Evolutionary conservation across 2,113 vertebrate species (phyloP).

Genomic region (Microtus ochrogaster): DNA sequence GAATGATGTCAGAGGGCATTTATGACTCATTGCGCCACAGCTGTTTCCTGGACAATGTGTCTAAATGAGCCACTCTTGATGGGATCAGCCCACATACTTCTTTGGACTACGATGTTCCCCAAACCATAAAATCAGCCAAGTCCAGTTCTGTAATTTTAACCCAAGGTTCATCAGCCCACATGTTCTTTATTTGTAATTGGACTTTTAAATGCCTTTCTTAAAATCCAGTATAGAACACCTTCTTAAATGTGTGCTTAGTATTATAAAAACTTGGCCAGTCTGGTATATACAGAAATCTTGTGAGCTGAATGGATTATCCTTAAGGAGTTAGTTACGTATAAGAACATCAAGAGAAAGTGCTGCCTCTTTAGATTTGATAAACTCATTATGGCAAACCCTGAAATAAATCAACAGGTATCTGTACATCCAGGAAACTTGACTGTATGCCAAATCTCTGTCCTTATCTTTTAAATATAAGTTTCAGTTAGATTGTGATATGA

Average conservation of each 20-base stretch:
- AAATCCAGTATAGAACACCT: neutral
- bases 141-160: neutral
- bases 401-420: neutral
- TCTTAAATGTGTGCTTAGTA: neutral
- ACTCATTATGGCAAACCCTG: no score
- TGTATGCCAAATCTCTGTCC: neutral
- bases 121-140: neutral
- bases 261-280: neutral
- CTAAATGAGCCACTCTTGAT: neutral
- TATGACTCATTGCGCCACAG: neutral
- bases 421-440: neutral
- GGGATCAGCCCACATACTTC: neutral
- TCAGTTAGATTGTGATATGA: neutral
- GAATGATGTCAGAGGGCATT: neutral
- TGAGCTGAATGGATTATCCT: neutral
- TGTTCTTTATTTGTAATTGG: neutral
- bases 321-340: neutral
- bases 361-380: neutral
- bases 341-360: neutral
- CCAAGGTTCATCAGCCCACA: neutral
- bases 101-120: neutral
- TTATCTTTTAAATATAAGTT: neutral
- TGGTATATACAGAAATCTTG: neutral
- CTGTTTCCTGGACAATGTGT: neutral
- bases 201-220: neutral